Base-by-base conservation (phyloP, 2,797 vertebrate species). In the Alectoris magna region DNA sequence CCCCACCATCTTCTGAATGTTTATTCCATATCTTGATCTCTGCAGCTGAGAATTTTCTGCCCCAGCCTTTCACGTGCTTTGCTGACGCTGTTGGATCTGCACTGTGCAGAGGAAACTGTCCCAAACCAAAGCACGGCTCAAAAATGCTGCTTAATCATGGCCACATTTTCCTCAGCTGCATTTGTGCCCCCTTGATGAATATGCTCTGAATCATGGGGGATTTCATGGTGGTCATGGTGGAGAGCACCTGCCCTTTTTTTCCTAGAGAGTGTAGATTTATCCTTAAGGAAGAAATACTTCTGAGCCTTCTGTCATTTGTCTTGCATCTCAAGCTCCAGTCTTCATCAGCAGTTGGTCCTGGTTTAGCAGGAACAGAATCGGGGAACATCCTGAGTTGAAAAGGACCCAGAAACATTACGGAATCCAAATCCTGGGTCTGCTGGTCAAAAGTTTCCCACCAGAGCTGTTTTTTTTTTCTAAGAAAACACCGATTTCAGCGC, bases 81-180 rank as follows among this genome's bases (percentile, higher is more conserved):
- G 38, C 26, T 83, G 13, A 12, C 79, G 66, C 75, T 69, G 6
- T 44, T 0, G 6, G 71, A 53, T 68, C 19, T 15, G 9, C 41
- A 51, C 18, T 5, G 5, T 0, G 3, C 4, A 9, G 18, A 60
- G 60, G 58, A 74, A 53, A 69, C 24, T 11, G 3, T 23, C 16
- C 62, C 43, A 66, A 62, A 10, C n/a, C n/a, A 26, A 12, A 36
- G 44, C 49, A 46, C 46, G 21, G 14, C 49, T 75, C 46, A 44
- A 58, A 84, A 87, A 26, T 16, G 8, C 6, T 23, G 14, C 14
- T 51, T 14, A 11, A 41, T 36, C 7, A 2, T 23, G 39, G 24
- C 60, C 23, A 26, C 0, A 0, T 44, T 89, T 84, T n/a, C 14
- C 0, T 34, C 38, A 9, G 3, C 34, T 71, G 11, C 4, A 0